A percentile compares a stretch with the other conserved stretches of the same genome.
Conservation (phyloP, 2,113 vertebrate genomes). For the Carassius auratus region DNA sequence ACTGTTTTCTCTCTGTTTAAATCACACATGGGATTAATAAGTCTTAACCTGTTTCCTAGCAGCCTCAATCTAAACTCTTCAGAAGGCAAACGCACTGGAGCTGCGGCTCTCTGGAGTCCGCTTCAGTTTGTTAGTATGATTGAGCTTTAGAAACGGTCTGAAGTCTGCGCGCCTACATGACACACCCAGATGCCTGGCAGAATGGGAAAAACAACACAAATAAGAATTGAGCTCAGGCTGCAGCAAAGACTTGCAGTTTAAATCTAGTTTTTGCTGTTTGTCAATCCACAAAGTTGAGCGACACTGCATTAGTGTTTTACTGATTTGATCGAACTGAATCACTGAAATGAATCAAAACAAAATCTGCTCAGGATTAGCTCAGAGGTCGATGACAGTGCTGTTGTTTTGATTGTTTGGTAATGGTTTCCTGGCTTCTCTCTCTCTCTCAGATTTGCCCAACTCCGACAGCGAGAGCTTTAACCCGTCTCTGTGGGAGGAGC, state of each 20-base stretch:
- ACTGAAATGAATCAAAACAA: not conserved
- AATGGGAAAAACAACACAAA: not conserved
- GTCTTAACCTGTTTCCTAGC: slow-evolving; percentile 61
- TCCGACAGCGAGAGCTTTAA: slow-evolving; percentile 99
- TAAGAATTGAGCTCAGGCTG: not conserved
- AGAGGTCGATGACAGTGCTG: not conserved
- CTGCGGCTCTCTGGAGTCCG: not conserved
- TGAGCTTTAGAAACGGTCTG: not conserved
- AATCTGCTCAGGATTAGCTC: not conserved
- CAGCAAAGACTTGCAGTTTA: not conserved
- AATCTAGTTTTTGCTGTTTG: not conserved
- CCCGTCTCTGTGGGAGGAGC: slow-evolving; percentile 95
- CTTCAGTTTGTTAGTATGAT: slow-evolving; percentile 19
- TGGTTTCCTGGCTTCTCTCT: slow-evolving; percentile 50
- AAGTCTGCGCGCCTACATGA: not conserved
- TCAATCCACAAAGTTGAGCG: not conserved
- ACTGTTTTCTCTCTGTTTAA: not conserved
- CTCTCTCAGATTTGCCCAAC: slow-evolving; percentile 85
- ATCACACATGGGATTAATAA: slow-evolving; percentile 55
- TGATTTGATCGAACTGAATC: not conserved
- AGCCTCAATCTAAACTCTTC: slow-evolving; percentile 39
- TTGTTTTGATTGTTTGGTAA: slow-evolving; percentile 13
- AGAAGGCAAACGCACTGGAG: slow-evolving; percentile 34
- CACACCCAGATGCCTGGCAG: not conserved
- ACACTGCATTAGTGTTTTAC: not conserved